A percentile compares a stretch with the other conserved stretches of the same genome.
Evolutionary conservation across 1,140 invertebrate genomes (phyloP).

Genomic region (Anagrus nilaparvatae): DNA sequence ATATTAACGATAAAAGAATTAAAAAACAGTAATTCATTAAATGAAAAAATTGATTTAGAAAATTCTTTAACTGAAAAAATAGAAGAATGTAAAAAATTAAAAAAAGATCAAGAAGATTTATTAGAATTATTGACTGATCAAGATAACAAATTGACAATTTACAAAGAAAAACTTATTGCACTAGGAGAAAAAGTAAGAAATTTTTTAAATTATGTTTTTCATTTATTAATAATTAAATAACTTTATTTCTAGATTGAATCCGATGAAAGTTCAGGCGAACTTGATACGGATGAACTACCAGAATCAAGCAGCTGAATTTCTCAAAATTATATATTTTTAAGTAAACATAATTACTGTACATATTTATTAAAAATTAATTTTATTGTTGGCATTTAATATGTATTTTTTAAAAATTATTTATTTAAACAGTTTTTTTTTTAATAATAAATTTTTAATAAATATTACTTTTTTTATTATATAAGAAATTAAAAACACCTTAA

Average conservation of each 20-base stretch:
- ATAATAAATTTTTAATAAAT: too few species aligned
- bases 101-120: slow-evolving; percentile 86
- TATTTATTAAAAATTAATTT: too few species aligned
- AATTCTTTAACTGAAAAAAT: slow-evolving; percentile 35
- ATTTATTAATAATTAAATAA: neutral
- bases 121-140: slow-evolving; percentile 77
- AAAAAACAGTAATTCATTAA: slow-evolving; percentile 19
- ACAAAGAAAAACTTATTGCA: slow-evolving; percentile 57
- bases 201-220: slow-evolving; percentile 1
- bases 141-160: slow-evolving; percentile 61
- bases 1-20: slow-evolving; percentile 11
- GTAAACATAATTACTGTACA: too few species aligned
- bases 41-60: slow-evolving; percentile 33
- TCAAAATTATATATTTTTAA: too few species aligned
- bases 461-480: too few species aligned
- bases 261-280: slow-evolving; percentile 35
- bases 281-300: slow-evolving; percentile 32
- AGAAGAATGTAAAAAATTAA: slow-evolving; percentile 57
- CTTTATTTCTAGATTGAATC: slow-evolving; percentile 29
- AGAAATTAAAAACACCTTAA: too few species aligned
- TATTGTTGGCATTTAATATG: too few species aligned
- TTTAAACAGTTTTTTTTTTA: too few species aligned
- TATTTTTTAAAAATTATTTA: too few species aligned
- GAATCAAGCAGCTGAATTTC: slow-evolving; percentile 31
- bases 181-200: slow-evolving; percentile 56